Evolutionary conservation across 2,797 vertebrate genomes (phyloP).

Genomic region (Mormyrops attenuatus): DNA sequence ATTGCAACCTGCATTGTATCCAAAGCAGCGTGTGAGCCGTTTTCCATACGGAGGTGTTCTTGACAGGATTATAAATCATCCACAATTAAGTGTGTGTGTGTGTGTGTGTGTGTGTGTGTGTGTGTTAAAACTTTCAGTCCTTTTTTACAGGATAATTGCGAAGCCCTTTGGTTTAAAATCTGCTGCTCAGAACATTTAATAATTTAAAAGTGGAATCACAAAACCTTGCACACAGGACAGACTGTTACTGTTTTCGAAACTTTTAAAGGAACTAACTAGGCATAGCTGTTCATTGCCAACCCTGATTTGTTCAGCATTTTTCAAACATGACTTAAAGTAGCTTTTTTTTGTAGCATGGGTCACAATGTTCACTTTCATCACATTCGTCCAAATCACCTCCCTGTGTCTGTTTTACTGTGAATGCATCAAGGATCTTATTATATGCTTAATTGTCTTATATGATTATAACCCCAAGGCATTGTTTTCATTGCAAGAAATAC

Average conservation of each 20-base stretch:
- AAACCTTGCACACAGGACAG: neutral
- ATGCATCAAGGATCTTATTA: neutral
- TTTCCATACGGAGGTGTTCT: neutral
- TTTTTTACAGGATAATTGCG: neutral
- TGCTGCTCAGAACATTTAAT: neutral
- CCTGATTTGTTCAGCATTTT: neutral
- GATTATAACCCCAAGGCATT: neutral
- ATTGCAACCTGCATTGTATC: neutral
- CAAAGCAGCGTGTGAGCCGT: neutral
- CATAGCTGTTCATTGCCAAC: neutral
- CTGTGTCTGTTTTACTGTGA: neutral
- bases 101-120: neutral
- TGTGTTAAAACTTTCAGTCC: neutral
- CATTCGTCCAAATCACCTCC: neutral
- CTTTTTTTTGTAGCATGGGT: neutral
- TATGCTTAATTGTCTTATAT: neutral
- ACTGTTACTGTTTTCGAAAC: neutral
- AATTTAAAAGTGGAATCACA: neutral
- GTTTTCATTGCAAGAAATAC: neutral
- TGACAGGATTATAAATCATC: neutral
- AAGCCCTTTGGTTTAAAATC: neutral
- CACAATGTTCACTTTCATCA: neutral
- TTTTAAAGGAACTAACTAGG: neutral
- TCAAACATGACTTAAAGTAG: slow-evolving; percentile 3
- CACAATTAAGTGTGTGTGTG: neutral